Evolutionary conservation across 2,113 vertebrate genomes (phyloP), one percentile per base, ranked within the genome.

Genomic region (Galbula dea): DNA sequence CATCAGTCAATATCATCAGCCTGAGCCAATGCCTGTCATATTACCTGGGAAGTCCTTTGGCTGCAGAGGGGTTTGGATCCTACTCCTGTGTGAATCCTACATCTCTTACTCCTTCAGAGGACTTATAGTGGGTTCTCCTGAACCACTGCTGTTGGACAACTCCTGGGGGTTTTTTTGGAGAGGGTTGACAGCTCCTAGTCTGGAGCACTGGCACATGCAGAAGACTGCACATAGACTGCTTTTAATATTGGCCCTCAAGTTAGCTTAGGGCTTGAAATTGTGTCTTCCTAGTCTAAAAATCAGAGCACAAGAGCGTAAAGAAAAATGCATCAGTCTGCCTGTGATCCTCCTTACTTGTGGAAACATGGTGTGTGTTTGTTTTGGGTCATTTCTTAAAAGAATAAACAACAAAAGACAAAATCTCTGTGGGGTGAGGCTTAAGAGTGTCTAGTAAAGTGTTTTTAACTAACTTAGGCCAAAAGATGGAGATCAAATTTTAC

Each of bases 171-270:
- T 84, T 81, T 72, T 78, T 58, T 12, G 1, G 4, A 6, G 3
- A 3, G 4, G 3, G 5, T 30, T 52, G 16, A 55, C n/a, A n/a
- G n/a, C n/a, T 68, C 34, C 16, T 48, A 7, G 29, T 58, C 21
- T 1, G 0, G 32, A 82, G 59, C 39, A 34, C 34, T 39, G 49
- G 17, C 3, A 0, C 0, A 2, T n/a, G 3, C 2, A 2, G 26
- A 83, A 51, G 55, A 29, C 51, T 73, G 13, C 30, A 21, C 12
- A 15, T 39, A 49, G 49, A 34, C 17, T 43, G 30, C 55, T 67
- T 66, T 62, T 76, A 34, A 23, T 48, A 37, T 14, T 41, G 32
- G 15, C 57, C 34, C 29, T 49, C 12, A 15, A 2, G 27, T 69
- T 74, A 81, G 27, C 46, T 26, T 48, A 46, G 11, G 36, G 26